Evolutionary conservation across 2,888 invertebrate genomes (phyloP), one percentile per base, ranked within the genome.

Genomic region (Poecilobothrus nobilitatus): DNA sequence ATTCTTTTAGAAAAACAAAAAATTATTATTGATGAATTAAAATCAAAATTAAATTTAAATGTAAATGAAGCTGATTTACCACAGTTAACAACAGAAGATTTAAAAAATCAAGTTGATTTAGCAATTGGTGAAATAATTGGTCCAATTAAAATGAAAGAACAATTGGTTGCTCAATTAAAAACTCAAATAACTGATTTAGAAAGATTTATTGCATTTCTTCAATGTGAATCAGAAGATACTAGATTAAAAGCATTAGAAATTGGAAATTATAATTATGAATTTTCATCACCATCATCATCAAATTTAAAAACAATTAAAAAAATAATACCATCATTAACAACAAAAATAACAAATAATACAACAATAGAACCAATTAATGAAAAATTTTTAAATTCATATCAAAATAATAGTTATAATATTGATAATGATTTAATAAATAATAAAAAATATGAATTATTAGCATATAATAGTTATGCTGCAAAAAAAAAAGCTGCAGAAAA

Each of bases 121-220:
- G 95, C 95, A 0, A 88, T 97, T 68, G 90, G 91, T 71, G 92
- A 95, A 82, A 90, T 97, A 77, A 91, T 97, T 22, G 96, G 95
- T 75, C 95, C 95, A 20, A 87, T 96, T 71, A 91, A 95, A 79
- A 95, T 97, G 83, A 97, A 98, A 81, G 97, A 97, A 77, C 96
- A 97, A 81, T 85, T 99, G 21, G 96, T 99, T 22, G 87, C 87
- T 65, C 98, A 99, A 81, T 84, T 99, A 22, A 97, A 97, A 82
- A 94, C 95, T 0, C 98, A 99, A 83, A 95, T 99, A 68, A 89
- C 91, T 64, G 99, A 99, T 82, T 86, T 99, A 82, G 98, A 99
- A 81, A 88, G 97, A 73, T 99, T 98, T 79, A 97, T 99, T 74
- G 90, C 92, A 75, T 91, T 97, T 77, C 86, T 99, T 76, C 98